Conservation (phyloP, 1,140 invertebrate genomes). For the Sitophilus oryzae region DNA sequence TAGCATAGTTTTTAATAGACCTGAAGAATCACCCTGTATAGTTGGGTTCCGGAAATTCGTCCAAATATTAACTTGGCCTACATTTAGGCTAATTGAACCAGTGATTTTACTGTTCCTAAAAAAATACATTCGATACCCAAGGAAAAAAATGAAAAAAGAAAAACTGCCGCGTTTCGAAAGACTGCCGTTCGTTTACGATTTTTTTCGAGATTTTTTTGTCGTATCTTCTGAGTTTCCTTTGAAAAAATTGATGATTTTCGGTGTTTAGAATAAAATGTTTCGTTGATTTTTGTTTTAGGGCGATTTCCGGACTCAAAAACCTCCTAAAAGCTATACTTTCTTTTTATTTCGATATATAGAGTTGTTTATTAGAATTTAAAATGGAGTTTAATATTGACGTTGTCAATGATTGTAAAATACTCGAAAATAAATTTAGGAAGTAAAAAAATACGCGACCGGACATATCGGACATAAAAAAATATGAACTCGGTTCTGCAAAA, state of each 20-base stretch:
- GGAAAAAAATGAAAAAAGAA: background rate
- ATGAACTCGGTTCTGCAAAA: conserved; percentile 37
- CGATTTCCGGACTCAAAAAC: conserved; percentile 33
- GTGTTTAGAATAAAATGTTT: conserved; percentile 32
- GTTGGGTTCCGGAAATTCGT: conserved; percentile 29
- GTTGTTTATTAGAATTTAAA: conserved; percentile 30
- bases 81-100: conserved; percentile 34
- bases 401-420: conserved; percentile 39
- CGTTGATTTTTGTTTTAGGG: conserved; percentile 24
- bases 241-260: conserved; percentile 45
- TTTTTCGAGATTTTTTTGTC: too few relatives aligned
- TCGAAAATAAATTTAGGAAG: too few relatives aligned
- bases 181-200: conserved; percentile 44
- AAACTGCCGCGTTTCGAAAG: conserved; percentile 45
- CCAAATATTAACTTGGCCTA: conserved; percentile 35
- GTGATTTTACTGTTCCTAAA: conserved; percentile 46
- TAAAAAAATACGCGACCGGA: too few relatives aligned
- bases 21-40: too few relatives aligned
- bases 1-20: too few relatives aligned
- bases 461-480: conserved; percentile 33
- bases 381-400: conserved; percentile 38
- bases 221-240: too few relatives aligned
- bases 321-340: too few relatives aligned
- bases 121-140: conserved; percentile 31
- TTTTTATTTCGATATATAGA: too few relatives aligned